Conservation (phyloP, 2,113 vertebrate species). For the Xerus inauris region DNA sequence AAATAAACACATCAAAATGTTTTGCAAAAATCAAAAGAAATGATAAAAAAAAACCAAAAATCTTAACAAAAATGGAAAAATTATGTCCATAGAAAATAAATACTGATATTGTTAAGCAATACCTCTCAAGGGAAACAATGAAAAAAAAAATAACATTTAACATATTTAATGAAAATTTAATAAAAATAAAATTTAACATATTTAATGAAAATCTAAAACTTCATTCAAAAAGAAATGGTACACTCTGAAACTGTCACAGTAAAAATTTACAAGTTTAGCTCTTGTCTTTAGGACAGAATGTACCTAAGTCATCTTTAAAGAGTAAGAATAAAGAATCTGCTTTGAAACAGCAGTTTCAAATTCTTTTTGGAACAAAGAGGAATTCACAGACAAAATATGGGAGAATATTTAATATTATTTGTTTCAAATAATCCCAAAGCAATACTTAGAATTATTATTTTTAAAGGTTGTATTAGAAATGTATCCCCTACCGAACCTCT, state of each 20-base stretch:
- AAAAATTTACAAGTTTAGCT: slow-evolving; percentile 27
- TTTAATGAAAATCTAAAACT: slow-evolving; percentile 13
- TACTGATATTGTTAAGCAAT: background rate
- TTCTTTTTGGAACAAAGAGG: slow-evolving; percentile 41
- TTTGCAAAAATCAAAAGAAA: background rate
- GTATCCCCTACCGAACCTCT: background rate
- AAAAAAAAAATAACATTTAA: slow-evolving; percentile 44
- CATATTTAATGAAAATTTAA: slow-evolving; percentile 15
- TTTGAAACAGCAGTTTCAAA: slow-evolving; percentile 24
- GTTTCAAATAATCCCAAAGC: slow-evolving; percentile 48
- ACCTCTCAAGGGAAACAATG: background rate
- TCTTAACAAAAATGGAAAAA: background rate
- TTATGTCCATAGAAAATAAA: background rate
- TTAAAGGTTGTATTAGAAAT: slow-evolving; percentile 17
- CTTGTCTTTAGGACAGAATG: background rate
- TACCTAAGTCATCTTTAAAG: background rate
- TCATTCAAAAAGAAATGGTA: slow-evolving; percentile 28
- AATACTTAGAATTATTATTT: slow-evolving; percentile 40
- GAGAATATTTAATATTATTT: slow-evolving; percentile 38
- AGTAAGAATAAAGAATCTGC: slow-evolving; percentile 4
- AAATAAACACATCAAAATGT: slow-evolving; percentile 47
- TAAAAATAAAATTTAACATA: slow-evolving; percentile 50
- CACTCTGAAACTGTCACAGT: background rate
- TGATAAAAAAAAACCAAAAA: slow-evolving; percentile 14
- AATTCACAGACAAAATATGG: background rate